A percentile compares a stretch with the other conserved stretches of the same genome.
Evolutionary conservation across 2,797 vertebrate genomes (phyloP).

Genomic region (Cyclura pinguis): DNA sequence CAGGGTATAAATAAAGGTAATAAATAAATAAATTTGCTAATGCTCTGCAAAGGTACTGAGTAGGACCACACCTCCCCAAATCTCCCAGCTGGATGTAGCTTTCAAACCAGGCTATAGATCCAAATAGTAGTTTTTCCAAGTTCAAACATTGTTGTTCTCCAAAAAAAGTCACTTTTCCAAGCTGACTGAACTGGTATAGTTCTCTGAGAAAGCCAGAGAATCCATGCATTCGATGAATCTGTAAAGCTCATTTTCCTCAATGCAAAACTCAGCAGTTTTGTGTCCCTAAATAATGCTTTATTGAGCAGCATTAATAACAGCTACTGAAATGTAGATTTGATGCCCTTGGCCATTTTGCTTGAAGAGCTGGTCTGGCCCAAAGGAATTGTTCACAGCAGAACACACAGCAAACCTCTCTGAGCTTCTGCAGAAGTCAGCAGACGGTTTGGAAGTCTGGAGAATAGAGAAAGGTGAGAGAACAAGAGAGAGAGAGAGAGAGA

Average conservation of each 20-base stretch:
- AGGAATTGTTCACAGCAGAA: slow-evolving; percentile 20
- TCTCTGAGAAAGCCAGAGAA: neutral
- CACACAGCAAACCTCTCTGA: slow-evolving; percentile 6
- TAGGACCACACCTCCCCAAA: too few relatives aligned
- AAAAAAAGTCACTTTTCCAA: neutral
- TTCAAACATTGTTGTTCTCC: too few relatives aligned
- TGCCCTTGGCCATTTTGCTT: slow-evolving; percentile 37
- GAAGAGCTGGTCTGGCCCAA: slow-evolving; percentile 39
- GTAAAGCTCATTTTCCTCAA: slow-evolving; percentile 39
- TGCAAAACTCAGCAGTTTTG: slow-evolving; percentile 62
- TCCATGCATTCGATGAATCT: slow-evolving; percentile 24
- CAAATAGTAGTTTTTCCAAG: too few relatives aligned
- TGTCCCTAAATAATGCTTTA: slow-evolving; percentile 54
- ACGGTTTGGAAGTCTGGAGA: neutral
- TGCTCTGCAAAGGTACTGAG: too few relatives aligned
- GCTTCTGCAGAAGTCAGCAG: slow-evolving; percentile 19
- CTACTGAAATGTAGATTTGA: slow-evolving; percentile 48
- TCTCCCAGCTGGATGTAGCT: too few relatives aligned
- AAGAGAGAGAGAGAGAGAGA: neutral
- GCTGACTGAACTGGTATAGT: neutral
- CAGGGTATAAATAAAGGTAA: too few relatives aligned
- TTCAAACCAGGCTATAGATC: too few relatives aligned
- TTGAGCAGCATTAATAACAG: slow-evolving; percentile 43
- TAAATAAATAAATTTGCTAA: too few relatives aligned
- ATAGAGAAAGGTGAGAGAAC: neutral